These are phyloP conservation scores for Podarcis cretensis DNA, from an alignment of 2,113 vertebrate species.

Conservation along the genomic window DNA sequence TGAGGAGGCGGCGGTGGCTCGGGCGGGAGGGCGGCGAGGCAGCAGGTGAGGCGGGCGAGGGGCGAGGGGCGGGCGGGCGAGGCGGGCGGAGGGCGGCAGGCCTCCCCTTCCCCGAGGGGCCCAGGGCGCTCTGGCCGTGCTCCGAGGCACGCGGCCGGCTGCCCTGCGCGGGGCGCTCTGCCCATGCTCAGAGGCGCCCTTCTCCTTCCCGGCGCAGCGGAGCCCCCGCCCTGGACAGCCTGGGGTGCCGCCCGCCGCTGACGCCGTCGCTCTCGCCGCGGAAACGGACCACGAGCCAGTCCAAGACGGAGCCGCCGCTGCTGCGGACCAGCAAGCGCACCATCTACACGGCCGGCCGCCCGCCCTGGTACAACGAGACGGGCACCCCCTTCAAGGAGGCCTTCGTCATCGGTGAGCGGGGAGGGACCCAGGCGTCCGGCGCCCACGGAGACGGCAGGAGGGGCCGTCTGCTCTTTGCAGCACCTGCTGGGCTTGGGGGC, in stretches of 20 bases:
- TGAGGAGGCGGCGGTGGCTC: not conserved
- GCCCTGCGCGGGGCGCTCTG: too few species aligned
- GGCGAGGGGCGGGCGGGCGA: too few species aligned
- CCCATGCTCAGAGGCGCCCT: not conserved
- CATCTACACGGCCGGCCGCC: slow-evolving; percentile 89
- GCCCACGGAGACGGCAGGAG: too few species aligned
- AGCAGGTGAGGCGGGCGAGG: not conserved
- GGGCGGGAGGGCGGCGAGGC: not conserved
- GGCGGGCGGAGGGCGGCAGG: not conserved
- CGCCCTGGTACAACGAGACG: slow-evolving; percentile 91
- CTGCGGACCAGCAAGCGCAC: slow-evolving; percentile 87
- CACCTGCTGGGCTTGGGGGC: not conserved
- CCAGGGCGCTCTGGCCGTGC: too few species aligned
- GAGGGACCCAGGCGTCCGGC: not conserved
- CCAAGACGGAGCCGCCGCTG: slow-evolving; percentile 84
- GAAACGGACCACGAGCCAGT: slow-evolving; percentile 82
- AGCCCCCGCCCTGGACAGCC: slow-evolving; percentile 35
- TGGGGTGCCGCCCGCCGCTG: slow-evolving; percentile 70
- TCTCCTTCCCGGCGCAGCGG: not conserved
- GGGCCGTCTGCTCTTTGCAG: too few species aligned
- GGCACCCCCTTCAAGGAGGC: slow-evolving; percentile 91
- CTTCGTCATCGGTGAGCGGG: slow-evolving; percentile 85
- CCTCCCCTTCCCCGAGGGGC: not conserved
- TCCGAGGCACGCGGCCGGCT: too few species aligned
- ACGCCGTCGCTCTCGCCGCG: slow-evolving; percentile 79